Evolutionary conservation across 1,140 invertebrate genomes (phyloP).

Genomic region (Nebria ingens): DNA sequence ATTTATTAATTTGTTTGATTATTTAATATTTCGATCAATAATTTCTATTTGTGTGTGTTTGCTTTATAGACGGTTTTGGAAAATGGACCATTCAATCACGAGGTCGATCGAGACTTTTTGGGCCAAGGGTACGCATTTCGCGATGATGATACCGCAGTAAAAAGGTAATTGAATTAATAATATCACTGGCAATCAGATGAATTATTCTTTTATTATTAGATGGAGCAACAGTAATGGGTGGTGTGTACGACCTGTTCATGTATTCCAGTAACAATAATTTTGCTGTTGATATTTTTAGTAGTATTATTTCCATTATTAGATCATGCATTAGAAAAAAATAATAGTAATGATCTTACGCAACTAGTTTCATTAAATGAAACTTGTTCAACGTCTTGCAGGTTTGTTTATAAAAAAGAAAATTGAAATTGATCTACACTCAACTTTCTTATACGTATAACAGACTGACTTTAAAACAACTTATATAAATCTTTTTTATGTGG

Average conservation of each 20-base stretch:
- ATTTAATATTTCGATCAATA: no score
- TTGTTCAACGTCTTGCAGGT: constrained; percentile 47
- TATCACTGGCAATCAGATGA: background rate
- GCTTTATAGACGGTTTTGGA: constrained; percentile 29
- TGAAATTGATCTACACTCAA: no score
- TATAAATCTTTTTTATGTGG: no score
- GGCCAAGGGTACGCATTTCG: constrained; percentile 24
- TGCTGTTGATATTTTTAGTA: constrained; percentile 62
- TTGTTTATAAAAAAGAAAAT: no score
- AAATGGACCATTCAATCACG: constrained; percentile 22
- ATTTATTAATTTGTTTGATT: no score
- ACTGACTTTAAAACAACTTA: no score
- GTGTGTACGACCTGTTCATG: constrained; percentile 69
- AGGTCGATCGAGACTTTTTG: constrained; percentile 29
- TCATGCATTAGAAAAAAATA: constrained; percentile 40
- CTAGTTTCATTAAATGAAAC: constrained; percentile 26
- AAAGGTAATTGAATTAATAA: constrained; percentile 6
- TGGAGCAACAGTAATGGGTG: constrained; percentile 43
- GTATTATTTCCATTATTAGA: constrained; percentile 65
- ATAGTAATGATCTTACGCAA: constrained; percentile 18
- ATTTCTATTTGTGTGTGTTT: no score
- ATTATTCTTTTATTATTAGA: constrained; percentile 21
- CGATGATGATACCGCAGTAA: constrained; percentile 10
- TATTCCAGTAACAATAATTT: constrained; percentile 67
- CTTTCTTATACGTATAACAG: no score